phyloP scores from a whole-genome alignment of 2,888 invertebrate species.

The Aporophyla lueneburgensis region DNA sequence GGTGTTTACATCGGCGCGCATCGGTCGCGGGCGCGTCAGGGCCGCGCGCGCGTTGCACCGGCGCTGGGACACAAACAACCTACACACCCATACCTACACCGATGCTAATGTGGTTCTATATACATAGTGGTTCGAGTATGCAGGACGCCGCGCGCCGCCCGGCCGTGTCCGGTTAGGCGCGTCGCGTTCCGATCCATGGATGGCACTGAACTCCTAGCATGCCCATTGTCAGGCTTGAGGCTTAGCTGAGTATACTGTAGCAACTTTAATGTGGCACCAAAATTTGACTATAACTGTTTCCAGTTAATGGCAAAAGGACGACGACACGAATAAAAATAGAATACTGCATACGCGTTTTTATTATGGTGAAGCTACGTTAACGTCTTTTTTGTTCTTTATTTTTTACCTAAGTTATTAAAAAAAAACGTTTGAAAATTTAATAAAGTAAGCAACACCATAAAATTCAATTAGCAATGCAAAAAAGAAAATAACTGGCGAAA shows the following conservation, averaged over 20 bases:
- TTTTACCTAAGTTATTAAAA: not conserved
- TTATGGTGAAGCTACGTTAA: not conserved
- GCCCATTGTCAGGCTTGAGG: conserved; percentile 53
- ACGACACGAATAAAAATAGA: not conserved
- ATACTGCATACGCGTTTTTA: not conserved
- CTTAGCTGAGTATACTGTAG: conserved; percentile 17
- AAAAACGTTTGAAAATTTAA: not conserved
- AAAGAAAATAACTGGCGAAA: not conserved
- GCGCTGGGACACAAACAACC: conserved; percentile 85
- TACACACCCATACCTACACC: conserved; percentile 79
- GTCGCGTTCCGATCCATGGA: conserved; percentile 78
- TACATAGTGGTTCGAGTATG: conserved; percentile 84
- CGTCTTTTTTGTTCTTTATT: not conserved
- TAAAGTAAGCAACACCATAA: not conserved
- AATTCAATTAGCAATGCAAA: not conserved
- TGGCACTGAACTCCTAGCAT: conserved; percentile 82
- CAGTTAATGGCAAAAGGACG: not conserved
- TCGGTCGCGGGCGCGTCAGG: conserved; percentile 85
- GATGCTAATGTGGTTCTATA: conserved; percentile 76
- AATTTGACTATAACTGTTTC: conserved; percentile 29
- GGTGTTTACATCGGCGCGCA: conserved; percentile 84
- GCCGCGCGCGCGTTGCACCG: conserved; percentile 86
- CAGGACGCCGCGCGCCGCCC: conserved; percentile 85
- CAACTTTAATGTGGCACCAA: conserved; percentile 15
- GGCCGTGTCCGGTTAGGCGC: conserved; percentile 84